phyloP scores from a whole-genome alignment of 2,888 invertebrate genomes.

The Cheilosia vernalis region DNA sequence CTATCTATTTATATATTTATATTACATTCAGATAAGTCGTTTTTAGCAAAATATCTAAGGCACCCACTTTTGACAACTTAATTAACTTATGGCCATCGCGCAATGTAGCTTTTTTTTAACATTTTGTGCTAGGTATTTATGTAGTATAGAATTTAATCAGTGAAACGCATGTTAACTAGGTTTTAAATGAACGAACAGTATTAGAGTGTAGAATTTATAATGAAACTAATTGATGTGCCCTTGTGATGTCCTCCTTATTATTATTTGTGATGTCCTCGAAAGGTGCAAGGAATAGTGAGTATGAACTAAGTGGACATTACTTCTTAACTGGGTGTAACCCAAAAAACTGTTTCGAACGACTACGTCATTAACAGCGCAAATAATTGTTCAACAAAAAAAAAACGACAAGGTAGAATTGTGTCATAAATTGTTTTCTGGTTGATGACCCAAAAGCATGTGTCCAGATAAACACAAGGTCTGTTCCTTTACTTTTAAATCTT shows the following conservation, averaged over 20 bases:
- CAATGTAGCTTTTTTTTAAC: not conserved
- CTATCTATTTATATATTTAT: no score
- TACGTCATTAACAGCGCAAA: no score
- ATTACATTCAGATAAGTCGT: no score
- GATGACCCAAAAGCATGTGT: no score
- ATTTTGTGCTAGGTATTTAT: conserved; percentile 13
- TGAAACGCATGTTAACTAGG: conserved; percentile 37
- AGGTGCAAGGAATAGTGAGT: conserved; percentile 3
- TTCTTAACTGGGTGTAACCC: not conserved
- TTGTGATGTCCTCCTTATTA: conserved; percentile 5
- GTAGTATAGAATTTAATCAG: conserved; percentile 5
- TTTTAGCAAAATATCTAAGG: not conserved
- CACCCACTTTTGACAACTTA: not conserved
- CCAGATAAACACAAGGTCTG: no score
- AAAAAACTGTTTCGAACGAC: no score
- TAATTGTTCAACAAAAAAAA: no score
- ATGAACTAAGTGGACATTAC: not conserved
- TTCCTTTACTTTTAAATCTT: no score
- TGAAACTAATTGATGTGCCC: conserved; percentile 16
- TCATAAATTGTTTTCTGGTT: no score
- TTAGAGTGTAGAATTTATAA: conserved; percentile 53
- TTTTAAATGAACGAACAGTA: conserved; percentile 60
- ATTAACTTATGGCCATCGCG: not conserved
- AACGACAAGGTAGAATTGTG: no score
- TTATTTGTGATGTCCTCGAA: conserved; percentile 1